Conservation (phyloP, 2,797 vertebrate species). For the Onychomys arenicola region DNA sequence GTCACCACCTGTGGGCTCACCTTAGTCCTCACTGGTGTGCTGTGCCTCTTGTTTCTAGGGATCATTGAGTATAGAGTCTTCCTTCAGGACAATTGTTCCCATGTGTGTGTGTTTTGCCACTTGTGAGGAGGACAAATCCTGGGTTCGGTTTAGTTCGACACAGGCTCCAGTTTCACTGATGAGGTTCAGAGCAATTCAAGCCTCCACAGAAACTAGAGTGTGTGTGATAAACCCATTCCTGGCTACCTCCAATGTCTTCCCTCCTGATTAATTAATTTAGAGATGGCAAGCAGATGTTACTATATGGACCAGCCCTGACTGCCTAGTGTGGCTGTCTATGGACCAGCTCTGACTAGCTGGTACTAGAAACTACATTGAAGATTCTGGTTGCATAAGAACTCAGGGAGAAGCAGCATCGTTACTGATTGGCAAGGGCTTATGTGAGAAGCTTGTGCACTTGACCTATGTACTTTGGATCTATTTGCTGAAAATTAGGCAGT, state of each 20-base stretch:
- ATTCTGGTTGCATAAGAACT: slow-evolving; percentile 7
- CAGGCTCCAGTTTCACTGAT: not conserved
- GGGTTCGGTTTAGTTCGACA: not conserved
- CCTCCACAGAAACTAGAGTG: not conserved
- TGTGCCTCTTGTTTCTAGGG: not conserved
- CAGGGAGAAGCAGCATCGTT: not conserved
- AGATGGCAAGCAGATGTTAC: not conserved
- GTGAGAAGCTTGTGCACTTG: not conserved
- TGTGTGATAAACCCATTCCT: not conserved
- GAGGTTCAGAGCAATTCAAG: not conserved
- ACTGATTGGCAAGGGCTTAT: not conserved
- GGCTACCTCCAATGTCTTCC: not conserved
- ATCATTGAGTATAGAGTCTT: not conserved
- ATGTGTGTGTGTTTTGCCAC: not conserved
- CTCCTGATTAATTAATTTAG: not conserved
- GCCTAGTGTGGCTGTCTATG: not conserved
- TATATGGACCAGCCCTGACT: not conserved
- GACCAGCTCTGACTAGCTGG: not conserved
- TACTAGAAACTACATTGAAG: not conserved
- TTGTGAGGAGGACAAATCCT: not conserved
- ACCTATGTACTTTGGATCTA: not conserved
- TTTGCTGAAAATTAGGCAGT: slow-evolving; percentile 35
- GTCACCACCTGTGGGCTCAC: accelerated
- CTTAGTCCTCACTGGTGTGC: not conserved
- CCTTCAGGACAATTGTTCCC: not conserved